A percentile compares a stretch with the other conserved stretches of the same genome.
Conservation (phyloP, 1,140 invertebrate genomes). For the Drosophila bocki region DNA sequence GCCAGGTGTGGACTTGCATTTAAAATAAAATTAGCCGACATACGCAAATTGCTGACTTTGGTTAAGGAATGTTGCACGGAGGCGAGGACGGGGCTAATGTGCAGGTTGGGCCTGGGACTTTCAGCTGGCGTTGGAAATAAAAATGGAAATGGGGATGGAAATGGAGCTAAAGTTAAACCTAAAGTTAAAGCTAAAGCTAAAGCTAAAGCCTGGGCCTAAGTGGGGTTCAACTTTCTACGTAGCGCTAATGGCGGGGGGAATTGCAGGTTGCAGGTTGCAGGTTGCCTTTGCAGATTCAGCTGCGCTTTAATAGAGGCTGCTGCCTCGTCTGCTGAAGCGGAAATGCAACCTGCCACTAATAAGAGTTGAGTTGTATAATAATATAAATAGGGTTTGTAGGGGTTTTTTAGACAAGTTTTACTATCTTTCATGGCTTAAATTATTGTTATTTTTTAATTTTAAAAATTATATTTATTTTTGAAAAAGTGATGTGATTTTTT, state of each 20-base stretch:
- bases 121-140: neutral
- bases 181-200: neutral
- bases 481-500: too few species aligned
- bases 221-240: conserved; percentile 36
- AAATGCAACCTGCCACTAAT: conserved; percentile 11
- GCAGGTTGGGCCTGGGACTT: conserved; percentile 25
- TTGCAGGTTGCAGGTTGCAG: conserved; percentile 29
- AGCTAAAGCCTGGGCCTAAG: neutral
- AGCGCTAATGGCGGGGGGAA: conserved; percentile 6
- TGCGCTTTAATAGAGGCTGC: conserved; percentile 12
- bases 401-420: neutral
- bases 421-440: too few species aligned
- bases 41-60: conserved; percentile 69
- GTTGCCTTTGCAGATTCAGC: neutral
- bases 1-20: conserved; percentile 53
- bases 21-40: conserved; percentile 74
- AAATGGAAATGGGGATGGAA: too few species aligned
- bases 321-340: neutral
- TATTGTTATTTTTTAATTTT: too few species aligned
- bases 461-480: too few species aligned
- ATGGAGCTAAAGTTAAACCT: neutral
- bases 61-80: conserved; percentile 24
- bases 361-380: conserved; percentile 1
- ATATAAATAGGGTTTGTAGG: neutral
- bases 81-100: conserved; percentile 21